These are phyloP conservation scores for Selenia dentaria DNA, from an alignment of 2,888 invertebrate genomes.

Conservation along the genomic window DNA sequence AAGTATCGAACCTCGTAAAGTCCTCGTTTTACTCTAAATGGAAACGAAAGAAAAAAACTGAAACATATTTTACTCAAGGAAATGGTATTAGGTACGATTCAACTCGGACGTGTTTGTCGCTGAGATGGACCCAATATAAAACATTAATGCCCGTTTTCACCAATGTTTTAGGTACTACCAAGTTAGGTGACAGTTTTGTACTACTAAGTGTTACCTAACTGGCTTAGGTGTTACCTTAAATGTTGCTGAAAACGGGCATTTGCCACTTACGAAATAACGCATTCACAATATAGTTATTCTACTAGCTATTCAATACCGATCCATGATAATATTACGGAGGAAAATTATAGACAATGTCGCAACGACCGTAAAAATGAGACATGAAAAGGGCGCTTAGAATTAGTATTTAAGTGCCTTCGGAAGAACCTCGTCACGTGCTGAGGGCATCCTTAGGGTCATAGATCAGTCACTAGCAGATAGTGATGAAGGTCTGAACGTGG, in stretches of 20 bases:
- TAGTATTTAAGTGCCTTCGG: conserved; percentile 46
- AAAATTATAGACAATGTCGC: conserved; percentile 55
- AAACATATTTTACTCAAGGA: conserved; percentile 28
- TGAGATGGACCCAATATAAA: conserved; percentile 9
- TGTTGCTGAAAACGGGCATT: no score
- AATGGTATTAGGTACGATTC: conserved; percentile 12
- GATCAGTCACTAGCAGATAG: conserved; percentile 54
- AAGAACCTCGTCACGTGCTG: conserved; percentile 73
- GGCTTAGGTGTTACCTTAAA: no score
- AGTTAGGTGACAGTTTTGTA: no score
- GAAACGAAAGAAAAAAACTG: conserved; percentile 36
- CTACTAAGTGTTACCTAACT: no score
- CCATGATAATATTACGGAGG: conserved; percentile 32
- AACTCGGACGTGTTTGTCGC: conserved; percentile 10
- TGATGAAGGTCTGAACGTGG: conserved; percentile 56
- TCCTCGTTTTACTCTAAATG: conserved; percentile 33
- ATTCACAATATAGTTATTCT: conserved; percentile 8
- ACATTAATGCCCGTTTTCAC: no score
- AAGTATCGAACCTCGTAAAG: conserved; percentile 35
- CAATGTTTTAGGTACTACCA: no score
- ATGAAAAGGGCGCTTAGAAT: conserved; percentile 56
- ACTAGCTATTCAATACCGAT: conserved; percentile 21
- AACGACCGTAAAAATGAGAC: conserved; percentile 62
- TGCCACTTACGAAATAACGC: conserved; percentile 28
- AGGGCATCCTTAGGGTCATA: conserved; percentile 72